Evolutionary conservation across 2,113 vertebrate genomes (phyloP).

Genomic region (Leuciscus idus): DNA sequence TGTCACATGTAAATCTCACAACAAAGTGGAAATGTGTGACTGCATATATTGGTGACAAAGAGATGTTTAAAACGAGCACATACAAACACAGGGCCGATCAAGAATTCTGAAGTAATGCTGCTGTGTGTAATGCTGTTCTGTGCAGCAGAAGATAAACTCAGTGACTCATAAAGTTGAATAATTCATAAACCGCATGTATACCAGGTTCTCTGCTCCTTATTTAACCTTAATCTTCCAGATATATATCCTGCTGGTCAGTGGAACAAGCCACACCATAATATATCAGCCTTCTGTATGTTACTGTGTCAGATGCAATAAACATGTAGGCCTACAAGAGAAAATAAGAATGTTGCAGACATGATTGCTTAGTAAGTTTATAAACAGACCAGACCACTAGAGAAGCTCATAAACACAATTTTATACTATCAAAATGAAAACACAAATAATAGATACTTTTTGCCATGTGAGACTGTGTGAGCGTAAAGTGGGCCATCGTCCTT

Average conservation of each 20-base stretch:
- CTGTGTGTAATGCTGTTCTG: background rate
- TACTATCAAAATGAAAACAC: background rate
- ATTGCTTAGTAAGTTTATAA: background rate
- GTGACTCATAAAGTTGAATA: conserved; percentile 57
- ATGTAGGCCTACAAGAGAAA: background rate
- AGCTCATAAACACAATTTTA: background rate
- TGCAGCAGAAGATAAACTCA: conserved; percentile 49
- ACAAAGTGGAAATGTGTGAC: background rate
- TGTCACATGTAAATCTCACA: background rate
- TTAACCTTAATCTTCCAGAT: conserved; percentile 36
- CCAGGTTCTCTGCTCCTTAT: conserved; percentile 27
- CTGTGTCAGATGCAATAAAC: background rate
- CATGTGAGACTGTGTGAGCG: background rate
- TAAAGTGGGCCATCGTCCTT: conserved; percentile 28
- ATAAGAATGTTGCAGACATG: background rate
- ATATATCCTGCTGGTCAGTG: conserved; percentile 28
- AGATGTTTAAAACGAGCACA: background rate
- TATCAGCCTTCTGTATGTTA: background rate
- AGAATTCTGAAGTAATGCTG: conserved; percentile 40
- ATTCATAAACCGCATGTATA: conserved; percentile 48
- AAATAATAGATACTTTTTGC: background rate
- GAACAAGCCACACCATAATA: background rate
- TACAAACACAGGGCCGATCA: background rate
- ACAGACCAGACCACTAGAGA: no score
- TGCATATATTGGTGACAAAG: background rate